These are phyloP conservation scores for Ruditapes philippinarum DNA, from an alignment of 1,140 invertebrate species.

Conservation along the genomic window DNA sequence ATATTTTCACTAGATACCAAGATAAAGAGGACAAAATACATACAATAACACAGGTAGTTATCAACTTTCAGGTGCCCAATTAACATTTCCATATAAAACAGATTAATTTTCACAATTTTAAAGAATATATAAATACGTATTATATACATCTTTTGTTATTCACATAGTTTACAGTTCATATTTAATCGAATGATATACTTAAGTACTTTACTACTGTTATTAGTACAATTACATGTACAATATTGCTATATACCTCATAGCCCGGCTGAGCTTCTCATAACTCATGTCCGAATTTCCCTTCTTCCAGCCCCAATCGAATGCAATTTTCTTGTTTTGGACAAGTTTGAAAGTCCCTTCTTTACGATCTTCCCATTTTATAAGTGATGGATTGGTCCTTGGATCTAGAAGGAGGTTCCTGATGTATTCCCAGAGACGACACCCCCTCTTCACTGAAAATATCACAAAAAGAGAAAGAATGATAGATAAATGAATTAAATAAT, in stretches of 20 bases:
- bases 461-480: background rate
- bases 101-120: too few relatives aligned
- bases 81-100: too few relatives aligned
- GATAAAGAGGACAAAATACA: too few relatives aligned
- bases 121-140: too few relatives aligned
- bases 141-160: too few relatives aligned
- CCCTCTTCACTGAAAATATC: slow-evolving; percentile 50
- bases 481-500: background rate
- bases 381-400: slow-evolving; percentile 70
- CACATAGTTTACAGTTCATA: too few relatives aligned
- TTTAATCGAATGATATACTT: too few relatives aligned
- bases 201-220: too few relatives aligned
- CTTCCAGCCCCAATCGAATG: slow-evolving; percentile 93
- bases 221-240: too few relatives aligned
- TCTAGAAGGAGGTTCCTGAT: slow-evolving; percentile 76
- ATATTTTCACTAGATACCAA: too few relatives aligned
- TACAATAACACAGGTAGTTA: too few relatives aligned
- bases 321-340: slow-evolving; percentile 94
- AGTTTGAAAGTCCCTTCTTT: slow-evolving; percentile 94
- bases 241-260: slow-evolving; percentile 94
- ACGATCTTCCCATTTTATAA: slow-evolving; percentile 94
- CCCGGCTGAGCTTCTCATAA: slow-evolving; percentile 96
- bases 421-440: slow-evolving; percentile 81
- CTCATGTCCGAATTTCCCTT: slow-evolving; percentile 96
- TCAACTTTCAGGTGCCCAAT: too few relatives aligned